Evolutionary conservation across 2,113 vertebrate genomes (phyloP), one percentile per base, ranked within the genome.

Genomic region (Calidris pygmaea): DNA sequence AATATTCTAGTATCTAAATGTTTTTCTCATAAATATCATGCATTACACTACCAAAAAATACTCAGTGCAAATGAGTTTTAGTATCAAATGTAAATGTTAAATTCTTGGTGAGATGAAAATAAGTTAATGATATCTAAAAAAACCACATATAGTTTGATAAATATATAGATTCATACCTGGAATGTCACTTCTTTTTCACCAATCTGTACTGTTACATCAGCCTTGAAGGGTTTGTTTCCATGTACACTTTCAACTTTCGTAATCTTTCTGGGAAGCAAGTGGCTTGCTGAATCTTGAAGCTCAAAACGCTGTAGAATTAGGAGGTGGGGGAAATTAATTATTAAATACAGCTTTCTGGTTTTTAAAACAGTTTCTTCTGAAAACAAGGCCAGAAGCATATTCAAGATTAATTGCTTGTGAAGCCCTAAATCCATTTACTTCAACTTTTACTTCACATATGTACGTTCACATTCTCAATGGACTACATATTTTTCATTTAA

Each of bases 261-360:
- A 73, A 99, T 94, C 78, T 94, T 96, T 53, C 85, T 94, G 39
- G 98, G 97, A 81, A 97, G 66, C 14, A 94, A 35, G 70, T 97
- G 96, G 13, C 47, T 98, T 77, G 53, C 93, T 34, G 98, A 96
- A 89, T 99, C 98, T 43, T 98, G 73, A 80, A 99, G 98, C 92
- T 99, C 99, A 98, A 99, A 99, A 58, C 98, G 98, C 99, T 99
- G 79, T 30, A 95, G 93, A 96, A 96, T 95, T 62, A 80, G 20
- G 45, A 73, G 5, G 5, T 87, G 60, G 60, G 30, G 7, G 16
- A 47, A 78, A 95, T 58, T 19, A 78, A 56, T 86, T 67, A 91
- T 39, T 72, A 70, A 93, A 79, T 37, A 63, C 2, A 56, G 27
- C 4, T 43, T 60, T n/a, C 16, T 70, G 35, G 0, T 7, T 53